Evolutionary conservation across 1,140 invertebrate species (phyloP), one percentile per base, ranked within the genome.

Genomic region (Cotesia glomerata): DNA sequence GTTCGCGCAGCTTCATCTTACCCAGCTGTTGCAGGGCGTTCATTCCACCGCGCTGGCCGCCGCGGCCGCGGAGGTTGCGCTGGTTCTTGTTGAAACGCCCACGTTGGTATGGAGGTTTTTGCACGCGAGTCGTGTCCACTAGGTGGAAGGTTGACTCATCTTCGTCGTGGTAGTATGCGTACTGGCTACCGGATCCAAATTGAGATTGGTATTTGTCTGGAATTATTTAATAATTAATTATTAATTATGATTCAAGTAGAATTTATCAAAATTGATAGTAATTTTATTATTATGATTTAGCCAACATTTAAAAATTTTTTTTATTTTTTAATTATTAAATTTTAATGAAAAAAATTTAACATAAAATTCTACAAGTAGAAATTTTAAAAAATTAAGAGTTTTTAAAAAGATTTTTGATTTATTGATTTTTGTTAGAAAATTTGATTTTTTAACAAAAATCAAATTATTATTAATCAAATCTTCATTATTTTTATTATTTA

Each of bases 71-170:
- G 77, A 94, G 86, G 76, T 94, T 95, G 54, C 95, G 90, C 85
- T 95, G 90, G 74, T 93, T 94, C 16, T 93, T 92, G 39, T 84
- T 82, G 86, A 96, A 95, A 51, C 95, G 90, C 5, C 95, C 94
- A 54, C 96, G 91, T 82, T 97, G 95, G 84, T 97, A 97, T 5
- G 95, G 93, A 3, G 95, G 95, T 80, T 97, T 95, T 79, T 96
- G 95, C 3, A 95, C 92, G 45, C 95, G 91, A 2, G 96, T 95
- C 0, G 97, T 98, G 82, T 98, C 97, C 75, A 99, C 97, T 85
- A 99, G 87, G 82, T 99, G 97, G 90, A 99, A 99, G n/a, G 95
- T 96, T 73, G 94, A 97, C 86, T 99, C 97, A 87, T 99, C 97
- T 84, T 99, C 97, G 80, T 99, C 97, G 82, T 99, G 97, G 83